Base-by-base conservation (phyloP, 1,140 invertebrate species). In the Aphidius ervi region DNA sequence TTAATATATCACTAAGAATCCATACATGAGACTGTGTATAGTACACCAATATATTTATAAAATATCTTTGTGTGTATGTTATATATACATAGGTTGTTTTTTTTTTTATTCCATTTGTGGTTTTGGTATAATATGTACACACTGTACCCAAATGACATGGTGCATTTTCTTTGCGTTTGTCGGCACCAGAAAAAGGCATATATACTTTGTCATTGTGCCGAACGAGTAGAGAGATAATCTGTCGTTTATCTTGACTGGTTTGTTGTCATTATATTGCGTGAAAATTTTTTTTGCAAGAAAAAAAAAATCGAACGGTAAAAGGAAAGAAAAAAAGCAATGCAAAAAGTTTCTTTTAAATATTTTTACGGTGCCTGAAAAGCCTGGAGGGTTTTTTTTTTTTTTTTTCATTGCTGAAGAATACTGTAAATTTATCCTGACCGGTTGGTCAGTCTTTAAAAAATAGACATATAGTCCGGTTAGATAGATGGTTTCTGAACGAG, bases 1-100 rank as follows among this genome's bases (percentile, higher is more conserved):
- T 52, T 52, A 68, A 62, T 63, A 60, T 66, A 62, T 64, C 61
- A 56, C 47, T 16, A 39, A n/a, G 7, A 16, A 46, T 20, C 2
- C 42, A 7, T 40, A 54, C 46, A 63, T 63, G 57, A 58, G 42
- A 46, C 9, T 46, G 40, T 61, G 43, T 50, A 50, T 56, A 31
- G 54, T 65, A 70, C 68, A 68, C 65, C 67, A 68, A 67, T 67
- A 64, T 69, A 31, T 31, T 31, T 1, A 31, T 4, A 31, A 31
- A 31, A 1, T 31, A 31, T 31, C 23, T 31, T 31, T 61, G 63
- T 56, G 56, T 53, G 7, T 9, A 9, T 31, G n/a, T 39, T 4
- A 48, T 23, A 39, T 40, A 47, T 5, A 9, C n/a, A 9, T 16
- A 16, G 23, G 4, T 41, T 16, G 4, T 48, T 46, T 46, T 48